Evolutionary conservation across 2,113 vertebrate species (phyloP), one percentile per base, ranked within the genome.

Genomic region (Rhizomys pruinosus): DNA sequence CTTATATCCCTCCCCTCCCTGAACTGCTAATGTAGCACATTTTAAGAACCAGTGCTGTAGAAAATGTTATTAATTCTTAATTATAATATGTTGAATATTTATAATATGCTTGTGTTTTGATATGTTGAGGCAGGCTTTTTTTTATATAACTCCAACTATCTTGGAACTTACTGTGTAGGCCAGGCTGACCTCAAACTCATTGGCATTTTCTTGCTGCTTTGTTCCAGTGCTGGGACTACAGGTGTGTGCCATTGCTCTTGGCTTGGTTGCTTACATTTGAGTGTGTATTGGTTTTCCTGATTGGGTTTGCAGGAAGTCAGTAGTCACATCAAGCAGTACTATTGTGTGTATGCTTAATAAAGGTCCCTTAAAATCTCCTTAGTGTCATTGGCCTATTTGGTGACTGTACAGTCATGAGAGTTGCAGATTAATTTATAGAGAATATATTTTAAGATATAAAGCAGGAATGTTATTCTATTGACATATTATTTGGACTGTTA

Each of bases 81-180:
- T 90, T 94, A n/a, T 13, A 72, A 73, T 80, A 74, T 59, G 74
- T 90, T 93, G 15, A 66, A 74, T 79, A 1, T 84, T 96, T 92
- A 72, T 15, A 69, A 72, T n/a, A 42, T 76, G 66, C 85, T 39
- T 84, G 10, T 17, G 57, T 59, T 66, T 87, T 93, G 47, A 71
- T 96, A 90, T 86, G 29, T 29, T 64, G 55, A 52, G 64, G 20
- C 13, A 10, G 64, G 6, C 7, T n/a, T 34, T 27, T n/a, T 85
- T 32, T 42, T 68, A 25, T 84, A 15, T 63, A 81, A 25, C 34
- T 23, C 27, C 8, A 27, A 37, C 25, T 63, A 25, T 19, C 59
- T 29, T 44, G 15, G 23, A 85, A 71, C 23, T 52, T 23, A 71
- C 64, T 84, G 15, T 85, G 82, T 69, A 71, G 23, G 52, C 25